Evolutionary conservation across 2,797 vertebrate species (phyloP).

Genomic region (Sphenopsis melanotis): DNA sequence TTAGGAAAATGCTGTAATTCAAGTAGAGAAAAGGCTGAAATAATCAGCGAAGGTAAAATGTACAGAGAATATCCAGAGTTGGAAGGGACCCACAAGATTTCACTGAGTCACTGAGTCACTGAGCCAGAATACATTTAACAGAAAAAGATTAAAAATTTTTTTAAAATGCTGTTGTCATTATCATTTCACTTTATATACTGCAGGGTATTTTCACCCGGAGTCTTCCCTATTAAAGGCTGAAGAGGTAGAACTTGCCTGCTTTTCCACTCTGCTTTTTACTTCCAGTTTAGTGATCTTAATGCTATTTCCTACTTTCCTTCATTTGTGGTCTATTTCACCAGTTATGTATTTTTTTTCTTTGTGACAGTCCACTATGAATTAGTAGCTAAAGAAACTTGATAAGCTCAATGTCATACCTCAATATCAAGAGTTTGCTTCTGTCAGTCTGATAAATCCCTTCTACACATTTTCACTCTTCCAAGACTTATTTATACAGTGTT

Average conservation of each 20-base stretch:
- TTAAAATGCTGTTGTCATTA: not conserved
- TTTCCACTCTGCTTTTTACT: not conserved
- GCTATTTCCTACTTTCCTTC: not conserved
- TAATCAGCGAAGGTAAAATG: not conserved
- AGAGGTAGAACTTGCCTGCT: not conserved
- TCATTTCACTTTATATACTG: not conserved
- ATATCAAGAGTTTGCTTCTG: not conserved
- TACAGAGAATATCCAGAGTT: not conserved
- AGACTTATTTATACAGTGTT: not conserved
- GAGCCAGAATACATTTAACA: not conserved
- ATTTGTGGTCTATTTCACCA: not conserved
- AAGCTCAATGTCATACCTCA: not conserved
- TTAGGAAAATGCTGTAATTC: not conserved
- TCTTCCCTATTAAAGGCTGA: not conserved
- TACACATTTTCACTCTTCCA: not conserved
- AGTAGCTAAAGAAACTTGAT: not conserved
- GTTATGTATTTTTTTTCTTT: not conserved
- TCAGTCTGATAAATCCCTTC: not conserved
- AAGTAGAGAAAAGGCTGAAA: not conserved
- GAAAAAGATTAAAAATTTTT: not conserved
- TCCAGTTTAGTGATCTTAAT: not conserved
- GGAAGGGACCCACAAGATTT: not conserved
- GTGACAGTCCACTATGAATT: not conserved
- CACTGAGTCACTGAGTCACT: not conserved
- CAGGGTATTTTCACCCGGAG: not conserved